A percentile compares a stretch with the other conserved stretches of the same genome.
Evolutionary conservation across 2,797 vertebrate genomes (phyloP).

Genomic region (Enteromius argenteus): DNA sequence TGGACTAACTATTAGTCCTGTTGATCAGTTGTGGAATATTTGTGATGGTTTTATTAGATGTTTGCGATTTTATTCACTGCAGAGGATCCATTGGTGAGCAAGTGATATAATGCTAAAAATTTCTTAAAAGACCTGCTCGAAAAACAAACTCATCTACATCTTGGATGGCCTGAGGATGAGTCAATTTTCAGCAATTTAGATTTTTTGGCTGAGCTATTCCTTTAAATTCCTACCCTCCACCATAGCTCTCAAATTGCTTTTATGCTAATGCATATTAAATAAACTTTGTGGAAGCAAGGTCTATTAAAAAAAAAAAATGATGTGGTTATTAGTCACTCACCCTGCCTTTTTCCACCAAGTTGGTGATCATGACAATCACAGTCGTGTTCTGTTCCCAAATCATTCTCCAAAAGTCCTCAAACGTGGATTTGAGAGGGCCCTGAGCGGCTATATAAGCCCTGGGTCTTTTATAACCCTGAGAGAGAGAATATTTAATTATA

Average conservation of each 20-base stretch:
- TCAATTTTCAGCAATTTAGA: neutral
- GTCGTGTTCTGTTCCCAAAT: constrained; percentile 98
- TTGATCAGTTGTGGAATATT: neutral
- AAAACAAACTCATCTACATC: neutral
- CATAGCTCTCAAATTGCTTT: neutral
- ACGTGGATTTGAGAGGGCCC: constrained; percentile 97
- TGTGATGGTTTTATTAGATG: neutral
- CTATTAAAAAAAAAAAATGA: neutral
- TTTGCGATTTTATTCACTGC: neutral
- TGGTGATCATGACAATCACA: constrained; percentile 98
- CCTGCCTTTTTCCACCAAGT: constrained; percentile 97
- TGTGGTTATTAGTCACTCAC: constrained; percentile 76
- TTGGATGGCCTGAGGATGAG: neutral
- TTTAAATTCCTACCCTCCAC: neutral
- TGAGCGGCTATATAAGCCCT: constrained; percentile 98
- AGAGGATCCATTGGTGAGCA: neutral
- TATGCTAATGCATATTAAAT: neutral
- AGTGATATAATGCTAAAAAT: neutral
- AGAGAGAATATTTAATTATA: constrained; percentile 61
- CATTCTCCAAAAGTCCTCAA: constrained; percentile 99
- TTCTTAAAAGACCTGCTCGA: neutral
- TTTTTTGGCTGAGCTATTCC: neutral
- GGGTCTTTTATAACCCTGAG: constrained; percentile 95
- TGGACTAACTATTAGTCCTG: neutral
- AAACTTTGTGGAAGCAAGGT: neutral